Conservation (phyloP, 2,113 vertebrate genomes). For the Apteryx mantelli region DNA sequence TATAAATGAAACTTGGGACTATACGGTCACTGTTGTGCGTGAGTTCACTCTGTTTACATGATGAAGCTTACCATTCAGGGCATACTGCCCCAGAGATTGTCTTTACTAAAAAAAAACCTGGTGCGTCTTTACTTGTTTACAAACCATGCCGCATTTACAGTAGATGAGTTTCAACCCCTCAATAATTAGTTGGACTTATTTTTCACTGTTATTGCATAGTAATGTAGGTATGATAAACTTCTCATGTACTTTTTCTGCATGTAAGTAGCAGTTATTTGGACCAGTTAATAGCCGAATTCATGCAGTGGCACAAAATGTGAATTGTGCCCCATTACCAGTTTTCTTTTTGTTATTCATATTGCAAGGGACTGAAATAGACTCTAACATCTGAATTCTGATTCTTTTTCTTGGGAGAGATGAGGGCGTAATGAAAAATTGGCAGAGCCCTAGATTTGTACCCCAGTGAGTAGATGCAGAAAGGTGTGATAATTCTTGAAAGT, state of each 20-base stretch:
- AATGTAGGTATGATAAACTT: not conserved
- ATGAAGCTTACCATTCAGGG: not conserved
- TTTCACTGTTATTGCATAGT: not conserved
- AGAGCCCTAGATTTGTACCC: not conserved
- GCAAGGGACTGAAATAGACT: not conserved
- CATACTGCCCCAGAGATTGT: not conserved
- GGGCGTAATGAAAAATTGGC: not conserved
- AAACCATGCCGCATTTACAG: not conserved
- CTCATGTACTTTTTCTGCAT: not conserved
- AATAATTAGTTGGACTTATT: not conserved
- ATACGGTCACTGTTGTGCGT: not conserved
- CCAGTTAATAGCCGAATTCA: not conserved
- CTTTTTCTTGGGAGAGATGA: not conserved
- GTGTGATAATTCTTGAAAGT: not conserved
- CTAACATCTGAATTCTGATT: not conserved
- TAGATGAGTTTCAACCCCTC: not conserved
- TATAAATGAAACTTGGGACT: not conserved
- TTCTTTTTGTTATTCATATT: not conserved
- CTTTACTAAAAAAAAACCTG: not conserved
- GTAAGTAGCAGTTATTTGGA: not conserved
- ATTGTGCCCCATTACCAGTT: not conserved
- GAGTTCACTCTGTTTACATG: not conserved
- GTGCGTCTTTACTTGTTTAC: not conserved
- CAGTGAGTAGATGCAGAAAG: not conserved
- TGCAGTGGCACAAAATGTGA: not conserved